These are phyloP conservation scores for Prionace glauca DNA, from an alignment of 2,797 vertebrate species.

Conservation along the genomic window DNA sequence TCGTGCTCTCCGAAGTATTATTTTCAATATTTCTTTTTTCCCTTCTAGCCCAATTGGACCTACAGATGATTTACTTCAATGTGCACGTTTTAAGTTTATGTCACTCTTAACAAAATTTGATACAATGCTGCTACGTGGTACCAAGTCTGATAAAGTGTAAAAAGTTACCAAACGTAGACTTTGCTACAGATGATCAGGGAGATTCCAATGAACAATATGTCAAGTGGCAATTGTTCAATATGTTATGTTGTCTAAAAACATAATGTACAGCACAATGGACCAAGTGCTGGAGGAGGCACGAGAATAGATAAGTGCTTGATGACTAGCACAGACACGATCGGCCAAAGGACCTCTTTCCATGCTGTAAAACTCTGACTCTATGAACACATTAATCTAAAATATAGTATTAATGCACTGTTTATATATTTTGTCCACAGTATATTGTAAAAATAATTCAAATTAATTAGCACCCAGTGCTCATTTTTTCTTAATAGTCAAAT, in stretches of 20 bases:
- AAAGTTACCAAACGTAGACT: background rate
- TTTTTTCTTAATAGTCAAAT: background rate
- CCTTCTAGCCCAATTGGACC: background rate
- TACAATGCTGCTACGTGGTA: background rate
- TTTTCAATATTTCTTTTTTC: background rate
- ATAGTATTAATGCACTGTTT: too few species aligned
- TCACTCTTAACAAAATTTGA: background rate
- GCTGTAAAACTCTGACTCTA: background rate
- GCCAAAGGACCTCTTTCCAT: too few species aligned
- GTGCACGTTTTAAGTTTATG: background rate
- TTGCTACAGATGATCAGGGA: background rate
- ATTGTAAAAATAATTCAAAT: background rate
- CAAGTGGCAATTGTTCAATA: background rate
- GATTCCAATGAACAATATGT: background rate
- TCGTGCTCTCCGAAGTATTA: background rate
- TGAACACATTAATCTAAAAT: background rate
- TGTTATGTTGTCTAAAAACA: background rate
- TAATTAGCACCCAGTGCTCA: background rate
- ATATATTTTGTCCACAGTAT: background rate
- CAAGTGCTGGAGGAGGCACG: too few species aligned
- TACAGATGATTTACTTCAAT: background rate
- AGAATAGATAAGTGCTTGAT: too few species aligned
- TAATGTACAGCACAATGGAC: too few species aligned
- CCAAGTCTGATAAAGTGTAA: background rate
- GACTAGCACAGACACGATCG: too few species aligned